Evolutionary conservation across 2,888 invertebrate species (phyloP).

Genomic region (Phortica okadai): DNA sequence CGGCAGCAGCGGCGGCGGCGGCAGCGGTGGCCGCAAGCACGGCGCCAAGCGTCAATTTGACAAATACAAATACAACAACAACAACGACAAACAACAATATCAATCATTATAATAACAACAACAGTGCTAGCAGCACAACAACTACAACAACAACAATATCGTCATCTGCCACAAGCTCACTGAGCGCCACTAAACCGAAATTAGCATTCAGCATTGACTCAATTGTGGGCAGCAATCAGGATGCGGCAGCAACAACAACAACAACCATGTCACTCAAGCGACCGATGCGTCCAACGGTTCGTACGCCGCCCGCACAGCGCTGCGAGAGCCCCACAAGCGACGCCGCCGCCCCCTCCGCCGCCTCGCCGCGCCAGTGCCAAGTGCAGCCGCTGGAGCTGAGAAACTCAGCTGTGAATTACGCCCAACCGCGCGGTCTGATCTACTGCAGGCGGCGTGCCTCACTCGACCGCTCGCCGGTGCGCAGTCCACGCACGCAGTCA

Average conservation of each 20-base stretch:
- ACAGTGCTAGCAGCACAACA: not conserved
- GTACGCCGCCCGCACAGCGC: constrained; percentile 61
- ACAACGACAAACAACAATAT: not conserved
- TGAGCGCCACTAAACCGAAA: constrained; percentile 85
- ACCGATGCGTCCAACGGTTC: constrained; percentile 53
- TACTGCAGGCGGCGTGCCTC: constrained; percentile 67
- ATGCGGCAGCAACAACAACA: not conserved
- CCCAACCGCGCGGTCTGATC: constrained; percentile 62
- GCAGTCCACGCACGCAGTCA: constrained; percentile 38
- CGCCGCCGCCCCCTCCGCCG: constrained; percentile 28
- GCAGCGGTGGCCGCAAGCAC: constrained; percentile 43
- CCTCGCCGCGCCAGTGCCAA: constrained; percentile 44
- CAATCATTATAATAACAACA: not conserved
- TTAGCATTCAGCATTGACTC: constrained; percentile 97
- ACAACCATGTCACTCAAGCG: constrained; percentile 7
- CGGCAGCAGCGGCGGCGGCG: constrained; percentile 56
- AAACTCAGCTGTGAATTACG: constrained; percentile 48
- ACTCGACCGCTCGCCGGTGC: constrained; percentile 54
- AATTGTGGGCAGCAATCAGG: constrained; percentile 83
- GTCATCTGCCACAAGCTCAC: not conserved
- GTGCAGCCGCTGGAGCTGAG: constrained; percentile 62
- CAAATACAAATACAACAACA: not conserved
- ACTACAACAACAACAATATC: not conserved
- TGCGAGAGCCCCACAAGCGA: constrained; percentile 60
- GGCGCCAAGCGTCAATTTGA: not conserved